Base-by-base conservation (phyloP, 2,797 vertebrate genomes). In the Mus minutoides region DNA sequence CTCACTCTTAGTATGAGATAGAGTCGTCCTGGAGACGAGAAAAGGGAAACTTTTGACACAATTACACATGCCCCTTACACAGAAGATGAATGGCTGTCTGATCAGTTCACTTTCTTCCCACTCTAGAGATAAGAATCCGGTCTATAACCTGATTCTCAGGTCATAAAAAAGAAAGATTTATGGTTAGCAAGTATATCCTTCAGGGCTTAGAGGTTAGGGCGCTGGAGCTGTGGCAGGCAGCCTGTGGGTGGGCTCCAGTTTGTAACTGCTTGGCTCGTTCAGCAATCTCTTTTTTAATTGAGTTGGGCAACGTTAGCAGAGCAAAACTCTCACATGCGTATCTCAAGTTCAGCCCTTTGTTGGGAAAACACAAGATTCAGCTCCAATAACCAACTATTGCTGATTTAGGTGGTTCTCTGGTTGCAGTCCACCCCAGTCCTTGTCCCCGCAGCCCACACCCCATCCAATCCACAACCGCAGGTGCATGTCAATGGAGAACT, bases 131-230 rank as follows among this genome's bases (percentile, higher is more conserved):
- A 88, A 94, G 88, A 92, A 79, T 77, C 46, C 14, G 0, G 2
- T 0, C 10, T n/a, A 37, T 71, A 85, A 69, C 37, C 29, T 62
- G 69, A 94, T 89, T 90, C 52, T 79, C 14, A 16, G 62, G 46
- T 26, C n/a, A n/a, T n/a, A n/a, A n/a, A 43, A 54, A 56, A 52
- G 82, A 90, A 69, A n/a, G 62, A 40, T 97, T 95, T 88, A 29
- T 94, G 49, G 88, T 85, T 21, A 79, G 26, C 26, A 79, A 75
- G 54, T 46, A 10, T 73, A 52, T 31, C 95, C 54, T 64, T 90
- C 64, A 94, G 46, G 40, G 22, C 40, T 75, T 91, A 85, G 22
- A 77, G 87, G 77, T 75, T 52, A 91, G 82, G n/a, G 37, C 14
- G 22, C 14, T 4, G 52, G 46, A 43, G 46, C 52, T 94, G 64